Percentiles rank a stretch among this genome's conserved stretches.
Conservation (phyloP, 2,888 invertebrate species). For the Conchocele bisecta region DNA sequence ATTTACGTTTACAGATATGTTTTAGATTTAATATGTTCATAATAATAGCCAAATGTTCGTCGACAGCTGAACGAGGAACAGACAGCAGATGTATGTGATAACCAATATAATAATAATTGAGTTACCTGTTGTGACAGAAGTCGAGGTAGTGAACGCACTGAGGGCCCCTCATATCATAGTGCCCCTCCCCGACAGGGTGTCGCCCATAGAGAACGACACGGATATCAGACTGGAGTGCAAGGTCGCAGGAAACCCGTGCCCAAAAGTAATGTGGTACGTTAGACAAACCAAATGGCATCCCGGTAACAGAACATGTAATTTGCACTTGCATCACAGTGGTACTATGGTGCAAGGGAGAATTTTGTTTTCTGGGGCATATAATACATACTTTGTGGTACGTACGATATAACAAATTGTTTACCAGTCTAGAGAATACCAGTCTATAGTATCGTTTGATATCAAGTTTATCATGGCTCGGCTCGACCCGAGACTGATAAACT, state of each 20-base stretch:
- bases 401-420: too few species aligned
- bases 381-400: too few species aligned
- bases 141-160: slow-evolving; percentile 43
- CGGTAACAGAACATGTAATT: background rate
- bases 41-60: too few species aligned
- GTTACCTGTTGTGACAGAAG: slow-evolving; percentile 41
- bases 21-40: too few species aligned
- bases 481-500: too few species aligned
- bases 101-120: too few species aligned
- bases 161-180: slow-evolving; percentile 56
- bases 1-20: too few species aligned
- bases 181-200: slow-evolving; percentile 50
- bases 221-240: slow-evolving; percentile 55
- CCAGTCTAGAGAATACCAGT: too few species aligned
- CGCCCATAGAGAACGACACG: slow-evolving; percentile 56
- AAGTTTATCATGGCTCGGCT: too few species aligned
- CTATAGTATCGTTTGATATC: too few species aligned
- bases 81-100: background rate
- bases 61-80: background rate
- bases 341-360: too few species aligned
- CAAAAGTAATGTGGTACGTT: slow-evolving; percentile 60
- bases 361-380: too few species aligned
- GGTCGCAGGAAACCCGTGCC: slow-evolving; percentile 57
- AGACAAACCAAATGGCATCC: background rate
- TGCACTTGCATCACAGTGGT: background rate